Evolutionary conservation across 1,140 invertebrate species (phyloP), one percentile per base, ranked within the genome.

Genomic region (Leptopilina clavipes): DNA sequence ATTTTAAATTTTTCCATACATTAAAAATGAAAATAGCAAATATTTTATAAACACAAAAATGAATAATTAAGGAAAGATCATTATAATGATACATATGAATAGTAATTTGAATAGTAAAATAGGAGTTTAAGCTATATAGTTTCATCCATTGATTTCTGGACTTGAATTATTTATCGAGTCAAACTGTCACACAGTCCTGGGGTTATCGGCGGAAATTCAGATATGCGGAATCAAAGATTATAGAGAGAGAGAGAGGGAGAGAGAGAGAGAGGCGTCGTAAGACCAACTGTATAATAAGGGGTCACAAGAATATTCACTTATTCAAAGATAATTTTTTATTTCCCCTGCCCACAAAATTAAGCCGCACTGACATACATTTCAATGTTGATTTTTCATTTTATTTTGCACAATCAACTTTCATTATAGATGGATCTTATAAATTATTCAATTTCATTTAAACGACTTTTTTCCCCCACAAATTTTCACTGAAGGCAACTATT

Each of bases 371-470:
- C 59, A 37, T 37, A 65, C 14, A 31, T 65, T 8, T 65, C 14
- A 65, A 31, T 65, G 59, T 37, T 65, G 59, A 65, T 22, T 65
- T 65, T 65, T 65, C 25, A 65, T 37, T 31, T 65, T 31, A n/a
- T 40, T 9, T 9, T n/a, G 3, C 11, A 7, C 22, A 31, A 10
- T n/a, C 12, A 65, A 0, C 12, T 65, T 65, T 14, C 25, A 65
- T 25, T 65, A 11, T 65, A 22, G 2, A 8, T 17, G 5, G n/a
- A 5, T 17, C 17, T 52, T 8, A 3, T 52, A 17, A 52, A 52
- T 52, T n/a, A 40, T 40, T 40, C 37, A 40, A 40, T 2, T 40
- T 1, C 37, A 6, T 40, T 40, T 8, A 40, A 40, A 40, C 37
- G 37, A 40, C 25, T 31, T 31, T 31, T n/a, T n/a, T n/a, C n/a